These are phyloP conservation scores for Xenopus petersii DNA, from an alignment of 2,797 vertebrate genomes.

Conservation along the genomic window DNA sequence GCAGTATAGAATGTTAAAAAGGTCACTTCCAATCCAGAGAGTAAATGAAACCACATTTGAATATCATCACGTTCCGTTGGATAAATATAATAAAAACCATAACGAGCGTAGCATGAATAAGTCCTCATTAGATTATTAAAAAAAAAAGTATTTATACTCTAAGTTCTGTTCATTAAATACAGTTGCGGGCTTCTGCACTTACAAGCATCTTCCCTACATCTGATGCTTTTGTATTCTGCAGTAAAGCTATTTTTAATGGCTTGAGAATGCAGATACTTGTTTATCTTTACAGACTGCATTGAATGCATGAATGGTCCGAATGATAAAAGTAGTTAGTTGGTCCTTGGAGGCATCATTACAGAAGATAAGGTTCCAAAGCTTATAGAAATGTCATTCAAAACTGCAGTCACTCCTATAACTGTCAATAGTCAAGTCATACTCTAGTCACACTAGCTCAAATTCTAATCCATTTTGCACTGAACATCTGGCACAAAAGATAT, in stretches of 20 bases:
- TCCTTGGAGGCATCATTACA: constrained; percentile 42
- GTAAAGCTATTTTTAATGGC: neutral
- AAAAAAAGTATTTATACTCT: too few species aligned
- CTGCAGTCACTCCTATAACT: constrained; percentile 39
- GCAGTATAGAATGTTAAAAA: constrained; percentile 58
- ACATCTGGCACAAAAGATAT: constrained; percentile 45
- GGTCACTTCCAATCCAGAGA: constrained; percentile 60
- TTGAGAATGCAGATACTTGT: constrained; percentile 1
- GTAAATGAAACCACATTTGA: constrained; percentile 49
- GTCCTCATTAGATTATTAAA: constrained; percentile 22
- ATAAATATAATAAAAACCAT: constrained; percentile 66
- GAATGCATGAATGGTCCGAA: constrained; percentile 17
- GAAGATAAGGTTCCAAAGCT: constrained; percentile 24
- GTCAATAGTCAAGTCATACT: constrained; percentile 9
- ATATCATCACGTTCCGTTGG: constrained; percentile 53
- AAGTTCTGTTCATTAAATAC: too few species aligned
- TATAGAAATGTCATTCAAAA: constrained; percentile 31
- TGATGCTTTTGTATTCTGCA: neutral
- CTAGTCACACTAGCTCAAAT: constrained; percentile 39
- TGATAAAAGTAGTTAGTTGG: constrained; percentile 30
- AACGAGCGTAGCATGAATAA: constrained; percentile 60
- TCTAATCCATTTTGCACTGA: constrained; percentile 45
- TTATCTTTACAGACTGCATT: constrained; percentile 15
- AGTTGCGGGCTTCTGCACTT: too few species aligned
- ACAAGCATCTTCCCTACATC: neutral